Evolutionary conservation across 2,113 vertebrate species (phyloP).

Genomic region (Empidonax alnorum): DNA sequence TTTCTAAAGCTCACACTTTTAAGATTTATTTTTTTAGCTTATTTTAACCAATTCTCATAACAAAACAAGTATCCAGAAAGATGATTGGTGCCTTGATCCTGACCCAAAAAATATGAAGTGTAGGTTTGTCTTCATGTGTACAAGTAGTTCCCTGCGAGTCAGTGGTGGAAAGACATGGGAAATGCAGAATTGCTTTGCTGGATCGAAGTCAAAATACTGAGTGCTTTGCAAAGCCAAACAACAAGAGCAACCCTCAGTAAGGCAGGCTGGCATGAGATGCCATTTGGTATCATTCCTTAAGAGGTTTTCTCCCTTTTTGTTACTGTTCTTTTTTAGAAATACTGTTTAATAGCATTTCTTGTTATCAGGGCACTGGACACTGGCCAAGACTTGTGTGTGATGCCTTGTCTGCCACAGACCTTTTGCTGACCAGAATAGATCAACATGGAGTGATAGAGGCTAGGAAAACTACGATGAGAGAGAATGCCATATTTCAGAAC

Average conservation of each 20-base stretch:
- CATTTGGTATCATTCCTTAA: background rate
- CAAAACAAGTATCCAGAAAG: background rate
- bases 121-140: background rate
- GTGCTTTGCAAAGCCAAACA: slow-evolving; percentile 27
- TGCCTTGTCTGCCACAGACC: background rate
- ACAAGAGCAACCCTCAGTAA: slow-evolving; percentile 10
- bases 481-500: background rate
- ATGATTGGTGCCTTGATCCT: background rate
- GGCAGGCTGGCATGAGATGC: background rate
- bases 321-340: background rate
- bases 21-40: background rate
- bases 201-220: background rate
- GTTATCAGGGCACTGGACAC: background rate
- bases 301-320: background rate
- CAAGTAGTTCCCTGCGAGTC: background rate
- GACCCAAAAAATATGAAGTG: slow-evolving; percentile 2
- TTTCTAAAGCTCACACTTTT: slow-evolving; percentile 43
- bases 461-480: background rate
- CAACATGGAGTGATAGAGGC: background rate
- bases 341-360: background rate
- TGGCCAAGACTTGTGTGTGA: background rate
- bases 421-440: background rate
- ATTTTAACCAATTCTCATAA: slow-evolving; percentile 1
- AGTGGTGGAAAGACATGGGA: slow-evolving; percentile 9
- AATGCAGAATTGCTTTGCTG: slow-evolving; percentile 24